A percentile compares a stretch with the other conserved stretches of the same genome.
These are phyloP conservation scores for Phaonia tiefii DNA, from an alignment of 2,888 invertebrate genomes.

Conservation along the genomic window DNA sequence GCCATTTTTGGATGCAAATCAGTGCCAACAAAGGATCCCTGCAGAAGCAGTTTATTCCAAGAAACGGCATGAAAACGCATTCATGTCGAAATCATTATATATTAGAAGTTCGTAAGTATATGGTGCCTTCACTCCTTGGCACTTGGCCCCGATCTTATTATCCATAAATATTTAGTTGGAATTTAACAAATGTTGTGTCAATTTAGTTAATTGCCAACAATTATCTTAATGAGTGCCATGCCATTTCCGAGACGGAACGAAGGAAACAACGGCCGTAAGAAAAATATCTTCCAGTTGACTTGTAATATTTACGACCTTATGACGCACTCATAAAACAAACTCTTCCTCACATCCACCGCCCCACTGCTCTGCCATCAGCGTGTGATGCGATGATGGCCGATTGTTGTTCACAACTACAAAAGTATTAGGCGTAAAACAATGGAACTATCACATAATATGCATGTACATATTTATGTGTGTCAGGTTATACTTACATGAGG, in stretches of 20 bases:
- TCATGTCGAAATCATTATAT: neutral
- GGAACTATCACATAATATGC: neutral
- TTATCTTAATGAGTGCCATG: slow-evolving; percentile 78
- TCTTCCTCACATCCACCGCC: neutral
- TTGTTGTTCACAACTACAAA: slow-evolving; percentile 8
- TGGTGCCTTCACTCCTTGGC: neutral
- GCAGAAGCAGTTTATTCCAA: neutral
- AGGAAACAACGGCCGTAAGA: slow-evolving; percentile 53
- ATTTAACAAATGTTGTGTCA: slow-evolving; percentile 76
- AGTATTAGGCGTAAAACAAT: neutral
- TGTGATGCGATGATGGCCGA: slow-evolving; percentile 20
- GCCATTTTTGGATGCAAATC: slow-evolving; percentile 28
- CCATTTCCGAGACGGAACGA: slow-evolving; percentile 48
- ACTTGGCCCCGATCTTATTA: slow-evolving; percentile 11
- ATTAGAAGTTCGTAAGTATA: slow-evolving; percentile 13
- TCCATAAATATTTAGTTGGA: slow-evolving; percentile 32
- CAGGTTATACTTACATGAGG: neutral
- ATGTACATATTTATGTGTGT: neutral
- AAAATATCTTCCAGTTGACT: slow-evolving; percentile 70
- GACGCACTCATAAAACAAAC: slow-evolving; percentile 67
- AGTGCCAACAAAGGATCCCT: neutral
- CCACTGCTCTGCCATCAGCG: slow-evolving; percentile 34
- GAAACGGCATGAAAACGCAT: neutral
- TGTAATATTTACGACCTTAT: slow-evolving; percentile 76
- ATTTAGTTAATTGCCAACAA: slow-evolving; percentile 79